These are phyloP conservation scores for Acronicta aceris DNA, from an alignment of 2,888 invertebrate genomes.

Conservation along the genomic window DNA sequence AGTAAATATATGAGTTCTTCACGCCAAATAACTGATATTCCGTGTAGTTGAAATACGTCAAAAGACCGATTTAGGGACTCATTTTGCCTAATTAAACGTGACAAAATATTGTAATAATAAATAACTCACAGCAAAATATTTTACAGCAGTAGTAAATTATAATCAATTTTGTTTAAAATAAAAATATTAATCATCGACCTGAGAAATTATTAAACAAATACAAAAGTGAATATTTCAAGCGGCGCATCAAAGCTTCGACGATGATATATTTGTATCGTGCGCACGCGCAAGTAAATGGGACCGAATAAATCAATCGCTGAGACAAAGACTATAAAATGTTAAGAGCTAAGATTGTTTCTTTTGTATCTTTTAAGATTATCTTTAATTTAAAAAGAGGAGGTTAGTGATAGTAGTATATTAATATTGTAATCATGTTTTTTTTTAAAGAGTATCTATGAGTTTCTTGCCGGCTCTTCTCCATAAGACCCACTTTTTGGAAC, in stretches of 20 bases:
- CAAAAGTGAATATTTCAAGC: constrained; percentile 66
- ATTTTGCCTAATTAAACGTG: neutral
- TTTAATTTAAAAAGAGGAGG: neutral
- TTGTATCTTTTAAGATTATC: neutral
- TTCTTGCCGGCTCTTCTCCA: too few species aligned
- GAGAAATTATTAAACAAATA: constrained; percentile 66
- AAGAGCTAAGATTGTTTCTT: neutral
- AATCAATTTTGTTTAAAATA: constrained; percentile 50
- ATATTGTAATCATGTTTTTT: too few species aligned
- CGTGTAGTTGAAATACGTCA: too few species aligned
- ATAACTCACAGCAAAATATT: constrained; percentile 30
- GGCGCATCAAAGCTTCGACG: constrained; percentile 67
- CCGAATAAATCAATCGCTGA: constrained; percentile 70
- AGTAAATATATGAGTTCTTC: too few species aligned
- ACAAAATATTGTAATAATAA: constrained; percentile 1
- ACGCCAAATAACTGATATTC: too few species aligned
- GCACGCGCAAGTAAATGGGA: constrained; percentile 73
- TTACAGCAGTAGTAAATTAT: constrained; percentile 46
- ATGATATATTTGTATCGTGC: constrained; percentile 74
- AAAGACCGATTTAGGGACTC: too few species aligned
- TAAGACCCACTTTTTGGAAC: too few species aligned
- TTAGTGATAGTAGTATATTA: neutral
- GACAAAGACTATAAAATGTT: constrained; percentile 62
- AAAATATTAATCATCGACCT: constrained; percentile 52
- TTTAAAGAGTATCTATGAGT: too few species aligned